Evolutionary conservation across 2,888 invertebrate species (phyloP), one percentile per base, ranked within the genome.

Genomic region (Dynastes tityus): DNA sequence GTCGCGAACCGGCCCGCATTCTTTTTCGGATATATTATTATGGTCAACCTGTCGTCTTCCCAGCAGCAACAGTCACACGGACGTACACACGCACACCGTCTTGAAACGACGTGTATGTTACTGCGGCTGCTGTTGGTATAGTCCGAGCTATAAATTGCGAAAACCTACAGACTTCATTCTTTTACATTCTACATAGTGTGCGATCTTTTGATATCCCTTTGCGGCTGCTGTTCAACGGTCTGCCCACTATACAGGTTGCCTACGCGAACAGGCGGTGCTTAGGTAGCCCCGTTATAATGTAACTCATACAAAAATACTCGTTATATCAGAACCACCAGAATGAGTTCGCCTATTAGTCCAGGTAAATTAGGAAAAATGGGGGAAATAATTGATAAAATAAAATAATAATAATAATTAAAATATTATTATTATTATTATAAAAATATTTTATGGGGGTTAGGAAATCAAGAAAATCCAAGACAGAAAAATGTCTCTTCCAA

Each of bases 21-120:
- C 84, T 83, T 83, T 45, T 83, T 83, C 79, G 83, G 83, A 83
- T 83, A 84, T 83, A 81, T 84, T 84, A 85, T 85, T 83, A 84
- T 85, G 45, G 45, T 22, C 85, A 82, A 81, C 78, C 79, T 80
- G 81, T 82, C 78, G 63, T 53, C 37, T 65, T 29, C 32, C 29
- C 45, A 45, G 40, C 74, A 27, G 37, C 58, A 45, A 9, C 61
- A 58, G 55, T 58, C 9, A 27, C 45, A 45, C 76, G 53, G 76
- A n/a, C 65, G 67, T 45, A 45, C 67, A 11, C 49, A 16, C n/a
- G 27, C 22, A 6, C 27, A 1, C 67, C 6, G 16, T 22, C 49
- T 49, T 45, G 11, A 63, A 32, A 29, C 22, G 63, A n/a, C 22
- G 29, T 16, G 65, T 40, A 45, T 65, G 37, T 67, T 45, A 45